Conservation (phyloP, 2,797 vertebrate species). For the Acrossocheilus wenchowensis region DNA sequence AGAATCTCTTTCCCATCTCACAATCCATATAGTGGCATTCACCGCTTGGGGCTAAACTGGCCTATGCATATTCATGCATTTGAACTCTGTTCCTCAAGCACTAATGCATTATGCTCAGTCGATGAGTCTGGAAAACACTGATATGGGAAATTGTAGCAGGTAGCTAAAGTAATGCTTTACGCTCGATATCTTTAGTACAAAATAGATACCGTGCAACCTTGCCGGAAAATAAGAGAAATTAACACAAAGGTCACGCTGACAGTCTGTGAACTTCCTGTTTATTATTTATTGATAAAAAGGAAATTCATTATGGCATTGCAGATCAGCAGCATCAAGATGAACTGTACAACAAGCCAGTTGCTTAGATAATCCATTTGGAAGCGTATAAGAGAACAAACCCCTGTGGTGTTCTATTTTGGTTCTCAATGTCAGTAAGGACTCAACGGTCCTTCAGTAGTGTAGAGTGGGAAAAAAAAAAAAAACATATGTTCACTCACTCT, state of each 20-base stretch:
- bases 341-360: neutral
- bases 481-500: neutral
- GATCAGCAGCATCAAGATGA: neutral
- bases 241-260: neutral
- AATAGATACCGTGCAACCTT: neutral
- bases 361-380: neutral
- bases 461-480: neutral
- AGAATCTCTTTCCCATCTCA: slow-evolving; percentile 7
- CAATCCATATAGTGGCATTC: slow-evolving; percentile 63
- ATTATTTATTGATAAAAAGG: neutral
- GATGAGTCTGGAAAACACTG: neutral
- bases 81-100: slow-evolving; percentile 59
- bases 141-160: slow-evolving; percentile 25
- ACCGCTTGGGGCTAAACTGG: slow-evolving; percentile 23
- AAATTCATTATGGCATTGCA: neutral
- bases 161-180: slow-evolving; percentile 13
- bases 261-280: neutral
- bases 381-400: neutral
- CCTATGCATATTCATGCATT: slow-evolving; percentile 43
- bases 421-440: slow-evolving; percentile 7
- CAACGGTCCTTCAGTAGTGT: neutral
- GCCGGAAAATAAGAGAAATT: neutral
- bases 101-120: slow-evolving; percentile 57
- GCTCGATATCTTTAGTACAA: neutral
- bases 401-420: neutral